A percentile compares a stretch with the other conserved stretches of the same genome.
phyloP scores from a whole-genome alignment of 2,888 invertebrate genomes.

The Lasius platythorax region DNA sequence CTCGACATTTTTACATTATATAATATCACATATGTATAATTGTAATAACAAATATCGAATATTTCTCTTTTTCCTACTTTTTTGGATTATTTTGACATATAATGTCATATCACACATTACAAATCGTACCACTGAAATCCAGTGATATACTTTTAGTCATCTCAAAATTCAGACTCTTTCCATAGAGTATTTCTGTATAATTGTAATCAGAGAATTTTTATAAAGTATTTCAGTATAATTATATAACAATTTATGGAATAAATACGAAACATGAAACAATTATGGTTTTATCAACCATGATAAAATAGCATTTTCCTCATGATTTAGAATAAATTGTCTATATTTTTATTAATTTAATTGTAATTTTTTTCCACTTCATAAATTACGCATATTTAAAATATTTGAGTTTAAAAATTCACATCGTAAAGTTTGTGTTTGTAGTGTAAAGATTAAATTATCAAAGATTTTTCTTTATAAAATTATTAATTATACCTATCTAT shows the following conservation, averaged over 20 bases:
- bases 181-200: not conserved
- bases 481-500: conserved; percentile 12
- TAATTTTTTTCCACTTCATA: not conserved
- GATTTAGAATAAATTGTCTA: not conserved
- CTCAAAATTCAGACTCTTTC: not conserved
- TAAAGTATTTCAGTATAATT: not conserved
- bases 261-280: not conserved
- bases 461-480: not conserved
- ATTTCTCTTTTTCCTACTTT: not conserved
- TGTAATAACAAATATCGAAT: not conserved
- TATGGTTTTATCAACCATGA: not conserved
- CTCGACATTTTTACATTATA: conserved; percentile 11
- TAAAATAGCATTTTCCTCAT: not conserved
- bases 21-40: conserved; percentile 34
- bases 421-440: not conserved
- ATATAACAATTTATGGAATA: conserved; percentile 25
- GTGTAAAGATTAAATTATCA: not conserved
- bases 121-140: not conserved
- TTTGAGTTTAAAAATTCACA: not conserved
- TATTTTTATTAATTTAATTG: not conserved
- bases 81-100: conserved; percentile 5
- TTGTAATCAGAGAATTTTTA: not conserved
- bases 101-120: conserved; percentile 1
- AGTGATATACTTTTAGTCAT: not conserved
- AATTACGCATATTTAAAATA: not conserved